phyloP scores from a whole-genome alignment of 2,797 vertebrate genomes.

The Leuciscus waleckii region DNA sequence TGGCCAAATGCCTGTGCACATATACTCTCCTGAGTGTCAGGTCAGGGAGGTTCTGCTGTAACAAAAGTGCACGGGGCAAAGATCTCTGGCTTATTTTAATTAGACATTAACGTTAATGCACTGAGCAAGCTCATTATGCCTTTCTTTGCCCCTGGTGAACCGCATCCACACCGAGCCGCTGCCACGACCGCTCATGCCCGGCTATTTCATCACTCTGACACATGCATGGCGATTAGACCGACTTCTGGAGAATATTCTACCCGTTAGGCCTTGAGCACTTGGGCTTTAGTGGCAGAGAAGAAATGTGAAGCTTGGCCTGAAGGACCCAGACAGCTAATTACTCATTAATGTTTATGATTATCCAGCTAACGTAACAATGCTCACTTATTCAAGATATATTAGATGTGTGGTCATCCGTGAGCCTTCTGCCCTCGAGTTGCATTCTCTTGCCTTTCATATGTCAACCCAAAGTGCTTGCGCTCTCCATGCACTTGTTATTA shows the following conservation, averaged over 20 bases:
- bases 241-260: constrained; percentile 77
- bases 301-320: constrained; percentile 69
- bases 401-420: constrained; percentile 73
- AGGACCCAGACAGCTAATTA: constrained; percentile 74
- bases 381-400: constrained; percentile 71
- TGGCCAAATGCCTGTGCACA: constrained; percentile 67
- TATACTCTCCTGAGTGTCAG: constrained; percentile 56
- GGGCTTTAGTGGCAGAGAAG: constrained; percentile 66
- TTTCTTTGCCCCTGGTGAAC: constrained; percentile 65
- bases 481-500: constrained; percentile 74
- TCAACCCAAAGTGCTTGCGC: constrained; percentile 67
- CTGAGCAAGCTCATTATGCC: constrained; percentile 71
- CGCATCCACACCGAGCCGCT: constrained; percentile 61
- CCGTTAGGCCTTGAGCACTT: constrained; percentile 74
- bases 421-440: constrained; percentile 61
- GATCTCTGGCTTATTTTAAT: constrained; percentile 72
- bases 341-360: constrained; percentile 78
- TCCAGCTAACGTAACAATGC: constrained; percentile 69
- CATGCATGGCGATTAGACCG: constrained; percentile 72
- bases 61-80: constrained; percentile 45
- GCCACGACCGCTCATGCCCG: constrained; percentile 68
- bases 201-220: constrained; percentile 73
- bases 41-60: constrained; percentile 48
- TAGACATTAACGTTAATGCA: constrained; percentile 76
- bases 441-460: constrained; percentile 69